phyloP scores from a whole-genome alignment of 2,797 vertebrate species.

The Cetoscarus ocellatus region DNA sequence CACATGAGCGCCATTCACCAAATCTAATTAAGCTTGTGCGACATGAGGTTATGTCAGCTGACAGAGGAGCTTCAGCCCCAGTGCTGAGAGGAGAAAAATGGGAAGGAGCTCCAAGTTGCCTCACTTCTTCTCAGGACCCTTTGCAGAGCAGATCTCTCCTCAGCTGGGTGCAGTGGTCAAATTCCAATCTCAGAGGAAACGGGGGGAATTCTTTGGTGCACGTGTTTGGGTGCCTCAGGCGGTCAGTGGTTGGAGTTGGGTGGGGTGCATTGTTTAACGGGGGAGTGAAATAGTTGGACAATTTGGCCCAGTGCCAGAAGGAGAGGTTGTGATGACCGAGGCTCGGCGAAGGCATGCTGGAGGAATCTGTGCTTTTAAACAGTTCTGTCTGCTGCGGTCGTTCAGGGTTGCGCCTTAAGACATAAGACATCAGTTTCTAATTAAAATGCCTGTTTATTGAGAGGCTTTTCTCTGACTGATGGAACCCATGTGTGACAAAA shows the following conservation, averaged over 20 bases:
- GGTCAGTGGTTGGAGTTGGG: slow-evolving; percentile 53
- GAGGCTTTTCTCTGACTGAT: slow-evolving; percentile 56
- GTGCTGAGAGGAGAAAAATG: slow-evolving; percentile 10
- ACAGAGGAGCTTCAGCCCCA: slow-evolving; percentile 33
- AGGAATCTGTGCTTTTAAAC: slow-evolving; percentile 25
- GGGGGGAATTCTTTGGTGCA: slow-evolving; percentile 62
- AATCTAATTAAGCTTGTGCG: slow-evolving; percentile 62
- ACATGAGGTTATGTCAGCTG: slow-evolving; percentile 69
- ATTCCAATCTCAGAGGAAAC: slow-evolving; percentile 71
- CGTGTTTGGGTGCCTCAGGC: slow-evolving; percentile 63
- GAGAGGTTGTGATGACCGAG: slow-evolving; percentile 52
- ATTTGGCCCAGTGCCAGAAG: slow-evolving; percentile 30
- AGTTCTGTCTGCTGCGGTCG: slow-evolving; percentile 17
- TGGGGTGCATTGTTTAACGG: slow-evolving; percentile 57
- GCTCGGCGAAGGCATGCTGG: slow-evolving; percentile 21
- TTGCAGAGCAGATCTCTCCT: slow-evolving; percentile 28
- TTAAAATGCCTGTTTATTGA: slow-evolving; percentile 73
- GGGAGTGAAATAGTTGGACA: slow-evolving; percentile 57
- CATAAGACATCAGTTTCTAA: slow-evolving; percentile 69
- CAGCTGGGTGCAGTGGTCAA: slow-evolving; percentile 48
- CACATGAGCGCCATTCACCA: slow-evolving; percentile 66
- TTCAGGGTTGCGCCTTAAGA: slow-evolving; percentile 36
- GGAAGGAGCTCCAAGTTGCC: slow-evolving; percentile 26
- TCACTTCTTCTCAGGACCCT: slow-evolving; percentile 27
- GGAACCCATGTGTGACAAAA: slow-evolving; percentile 67